Evolutionary conservation across 2,888 invertebrate genomes (phyloP), one percentile per base, ranked within the genome.

Genomic region (Drosophila nigritarsus): DNA sequence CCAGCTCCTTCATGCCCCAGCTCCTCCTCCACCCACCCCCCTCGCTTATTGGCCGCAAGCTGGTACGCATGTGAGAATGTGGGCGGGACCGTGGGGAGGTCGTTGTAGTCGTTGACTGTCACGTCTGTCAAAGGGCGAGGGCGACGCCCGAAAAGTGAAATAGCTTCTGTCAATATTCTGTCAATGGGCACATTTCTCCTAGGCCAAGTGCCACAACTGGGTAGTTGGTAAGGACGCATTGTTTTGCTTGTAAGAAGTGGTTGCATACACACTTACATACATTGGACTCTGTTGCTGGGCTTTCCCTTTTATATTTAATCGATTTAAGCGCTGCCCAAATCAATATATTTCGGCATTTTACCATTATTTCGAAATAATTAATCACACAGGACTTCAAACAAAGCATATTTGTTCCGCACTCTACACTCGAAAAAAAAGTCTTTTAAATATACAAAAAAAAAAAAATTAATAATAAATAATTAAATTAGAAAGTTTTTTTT

Each of bases 111-210:
- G 73, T 54, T 65, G 69, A 77, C 69, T 73, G 75, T 67, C 74
- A 79, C 73, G 87, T 82, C 87, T 82, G 72, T 87, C 85, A 81
- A 69, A 67, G 59, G 34, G 54, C 38, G 51, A 65, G 62, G 58
- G 61, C 42, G 70, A 65, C 75, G 85, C 77, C 85, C 73, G 69
- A 86, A 86, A 85, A 80, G 87, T 88, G 80, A 87, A 87, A 83
- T 82, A 88, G 88, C 91, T 92, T 90, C 91, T 90, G 89, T 90
- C 91, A 90, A 90, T 91, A 90, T 90, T 91, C 90, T 91, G 91
- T 91, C 91, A 91, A 91, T 91, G 86, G 80, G 83, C 80, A 72
- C 76, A 83, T 83, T 69, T 89, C 76, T 82, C 64, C 80, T 63
- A 70, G 73, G 64, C 71, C 71, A 73, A 76, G 65, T 77, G 66